Percentiles rank a stretch among this genome's conserved stretches.
Evolutionary conservation across 1,140 invertebrate genomes (phyloP).

Genomic region (Eurosta solidaginis): DNA sequence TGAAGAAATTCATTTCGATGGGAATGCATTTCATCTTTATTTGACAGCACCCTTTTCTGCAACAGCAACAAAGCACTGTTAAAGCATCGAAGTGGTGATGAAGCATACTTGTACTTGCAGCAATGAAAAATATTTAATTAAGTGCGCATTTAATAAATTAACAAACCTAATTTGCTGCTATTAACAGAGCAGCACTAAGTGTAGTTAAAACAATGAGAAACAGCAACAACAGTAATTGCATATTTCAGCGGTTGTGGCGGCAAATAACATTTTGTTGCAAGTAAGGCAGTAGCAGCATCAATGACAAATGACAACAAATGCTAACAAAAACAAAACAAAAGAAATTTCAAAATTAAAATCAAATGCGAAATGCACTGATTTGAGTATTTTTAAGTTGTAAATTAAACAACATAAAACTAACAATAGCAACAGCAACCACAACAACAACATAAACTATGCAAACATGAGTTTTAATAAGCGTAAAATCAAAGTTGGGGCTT

Average conservation of each 20-base stretch:
- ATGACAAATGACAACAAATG: not conserved
- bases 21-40: too few species aligned
- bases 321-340: not conserved
- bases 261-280: not conserved
- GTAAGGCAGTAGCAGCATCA: slow-evolving; percentile 4
- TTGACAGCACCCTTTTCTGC: not conserved
- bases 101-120: not conserved
- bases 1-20: too few species aligned
- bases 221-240: not conserved
- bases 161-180: slow-evolving; percentile 22
- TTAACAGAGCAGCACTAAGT: not conserved
- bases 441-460: not conserved
- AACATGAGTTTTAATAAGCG: not conserved
- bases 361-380: slow-evolving; percentile 8
- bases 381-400: slow-evolving; percentile 17
- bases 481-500: not conserved
- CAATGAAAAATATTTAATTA: not conserved
- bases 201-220: not conserved
- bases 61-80: not conserved
- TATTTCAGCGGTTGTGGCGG: not conserved
- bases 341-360: slow-evolving; percentile 26
- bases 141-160: slow-evolving; percentile 23
- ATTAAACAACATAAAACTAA: not conserved
- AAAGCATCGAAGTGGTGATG: not conserved
- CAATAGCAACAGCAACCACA: not conserved